Evolutionary conservation across 2,797 vertebrate genomes (phyloP).

Genomic region (Paedocypris micromegethes): DNA sequence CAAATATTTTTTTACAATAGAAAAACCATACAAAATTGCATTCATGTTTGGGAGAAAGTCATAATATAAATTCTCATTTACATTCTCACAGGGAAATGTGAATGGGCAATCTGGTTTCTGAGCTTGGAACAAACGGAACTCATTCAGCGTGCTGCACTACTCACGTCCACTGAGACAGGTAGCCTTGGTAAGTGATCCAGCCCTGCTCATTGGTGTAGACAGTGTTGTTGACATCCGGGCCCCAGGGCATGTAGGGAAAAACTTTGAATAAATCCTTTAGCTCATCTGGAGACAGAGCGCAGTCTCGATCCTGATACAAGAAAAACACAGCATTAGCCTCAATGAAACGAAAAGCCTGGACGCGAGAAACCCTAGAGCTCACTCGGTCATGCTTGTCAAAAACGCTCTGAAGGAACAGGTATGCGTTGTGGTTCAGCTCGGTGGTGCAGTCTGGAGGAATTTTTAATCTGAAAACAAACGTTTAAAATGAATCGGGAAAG

Average conservation of each 20-base stretch:
- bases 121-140: too few relatives aligned
- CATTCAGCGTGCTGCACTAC: conserved; percentile 51
- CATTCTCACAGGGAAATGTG: too few relatives aligned
- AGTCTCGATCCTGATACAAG: conserved; percentile 86
- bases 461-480: conserved; percentile 74
- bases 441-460: conserved; percentile 92
- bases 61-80: too few relatives aligned
- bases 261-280: conserved; percentile 94
- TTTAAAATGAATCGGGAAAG: neutral
- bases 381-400: conserved; percentile 99
- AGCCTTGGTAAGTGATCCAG: conserved; percentile 98
- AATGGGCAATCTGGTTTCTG: too few relatives aligned
- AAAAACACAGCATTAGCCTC: neutral
- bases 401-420: conserved; percentile 95
- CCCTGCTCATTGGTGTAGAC: conserved; percentile 91
- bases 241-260: conserved; percentile 98
- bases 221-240: conserved; percentile 94
- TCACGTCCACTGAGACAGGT: conserved; percentile 98
- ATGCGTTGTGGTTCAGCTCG: conserved; percentile 95
- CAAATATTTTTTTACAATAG: too few relatives aligned
- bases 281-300: conserved; percentile 92
- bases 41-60: too few relatives aligned
- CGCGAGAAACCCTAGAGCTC: conserved; percentile 51
- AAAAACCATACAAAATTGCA: too few relatives aligned
- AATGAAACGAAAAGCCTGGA: neutral